A percentile compares a stretch with the other conserved stretches of the same genome.
phyloP scores from a whole-genome alignment of 2,113 vertebrate species.

The Addax nasomaculatus region DNA sequence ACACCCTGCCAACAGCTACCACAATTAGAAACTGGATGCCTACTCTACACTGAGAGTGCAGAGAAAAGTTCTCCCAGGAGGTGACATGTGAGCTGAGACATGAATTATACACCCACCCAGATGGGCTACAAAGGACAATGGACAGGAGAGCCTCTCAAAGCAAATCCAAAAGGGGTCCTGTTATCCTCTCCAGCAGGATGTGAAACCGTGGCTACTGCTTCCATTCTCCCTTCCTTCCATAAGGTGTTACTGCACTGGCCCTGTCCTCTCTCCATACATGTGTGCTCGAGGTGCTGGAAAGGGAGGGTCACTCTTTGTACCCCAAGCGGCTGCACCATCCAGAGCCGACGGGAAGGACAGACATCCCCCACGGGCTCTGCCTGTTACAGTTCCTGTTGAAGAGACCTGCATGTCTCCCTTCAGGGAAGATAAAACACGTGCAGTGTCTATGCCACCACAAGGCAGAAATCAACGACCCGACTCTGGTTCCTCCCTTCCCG shows the following conservation, averaged over 20 bases:
- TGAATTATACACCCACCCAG: neutral
- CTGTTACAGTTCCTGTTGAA: neutral
- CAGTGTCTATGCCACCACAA: neutral
- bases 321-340: neutral
- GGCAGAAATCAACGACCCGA: neutral
- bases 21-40: neutral
- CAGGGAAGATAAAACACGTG: neutral
- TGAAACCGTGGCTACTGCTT: neutral
- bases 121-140: neutral
- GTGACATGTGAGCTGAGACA: neutral
- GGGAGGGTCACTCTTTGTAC: neutral
- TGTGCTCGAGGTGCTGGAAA: neutral
- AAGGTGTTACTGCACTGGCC: no score
- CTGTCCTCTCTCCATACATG: neutral
- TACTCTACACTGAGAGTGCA: neutral
- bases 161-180: neutral
- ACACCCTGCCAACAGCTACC: neutral
- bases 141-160: neutral
- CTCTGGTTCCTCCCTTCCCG: neutral
- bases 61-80: neutral
- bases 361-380: neutral
- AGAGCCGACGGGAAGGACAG: accelerated
- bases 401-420: neutral
- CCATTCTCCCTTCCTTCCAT: neutral
- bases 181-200: neutral